Evolutionary conservation across 2,888 invertebrate species (phyloP), one percentile per base, ranked within the genome.

Genomic region (Acrobasis suavella): DNA sequence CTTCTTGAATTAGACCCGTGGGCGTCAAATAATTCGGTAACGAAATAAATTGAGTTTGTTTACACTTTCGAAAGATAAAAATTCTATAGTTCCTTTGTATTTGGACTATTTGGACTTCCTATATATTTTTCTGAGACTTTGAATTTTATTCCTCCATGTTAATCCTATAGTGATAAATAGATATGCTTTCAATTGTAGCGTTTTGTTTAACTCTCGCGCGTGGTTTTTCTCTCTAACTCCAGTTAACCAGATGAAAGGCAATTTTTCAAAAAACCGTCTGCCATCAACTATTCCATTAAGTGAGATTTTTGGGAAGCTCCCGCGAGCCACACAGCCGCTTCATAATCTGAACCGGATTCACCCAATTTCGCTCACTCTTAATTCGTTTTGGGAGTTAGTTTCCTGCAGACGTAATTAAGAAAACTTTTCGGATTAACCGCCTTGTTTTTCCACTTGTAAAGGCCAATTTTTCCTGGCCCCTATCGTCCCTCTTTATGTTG

Each of bases 301-400:
- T 52, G 46, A 55, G 42, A 46, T 55, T 62, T 62, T 62, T 38
- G 50, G 22, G 14, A 22, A 38, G 42, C 50, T 58, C 55, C 49
- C 60, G 60, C 64, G 60, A 46, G 62, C 49, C 60, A 39, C 65
- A 68, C 74, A 72, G 73, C 75, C 71, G 73, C 75, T 77, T 79
- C 78, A 83, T 85, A 86, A 85, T 83, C 85, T 76, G 80, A 75
- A 77, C 74, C 73, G 77, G 83, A 83, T 84, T 83, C 82, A 80
- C 80, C 84, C 80, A 85, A 83, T 87, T 85, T 83, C 79, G 80
- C 79, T 81, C 72, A 69, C 80, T 79, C 84, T 82, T 88, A 89
- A 89, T 91, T 87, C 86, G 87, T 83, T 87, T 77, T 74, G 91
- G 91, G 90, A 90, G 85, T 84, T 88, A 89, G 85, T 87, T 88